Conservation (phyloP, 2,888 invertebrate genomes). For the Scrobipalpa atriplicella region DNA sequence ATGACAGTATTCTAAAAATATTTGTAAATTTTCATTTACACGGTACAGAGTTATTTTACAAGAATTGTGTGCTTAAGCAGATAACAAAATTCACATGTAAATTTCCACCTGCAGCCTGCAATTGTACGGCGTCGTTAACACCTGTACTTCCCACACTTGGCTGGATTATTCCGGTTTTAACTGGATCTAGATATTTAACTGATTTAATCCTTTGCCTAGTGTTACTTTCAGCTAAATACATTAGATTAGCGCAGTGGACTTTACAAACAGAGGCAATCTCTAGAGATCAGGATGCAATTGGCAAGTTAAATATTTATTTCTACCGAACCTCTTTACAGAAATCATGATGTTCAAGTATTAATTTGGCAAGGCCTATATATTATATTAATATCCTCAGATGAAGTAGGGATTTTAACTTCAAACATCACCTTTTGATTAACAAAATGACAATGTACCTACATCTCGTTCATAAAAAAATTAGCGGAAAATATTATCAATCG, state of each 20-base stretch:
- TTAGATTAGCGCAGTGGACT: neutral
- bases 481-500: no score
- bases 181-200: constrained; percentile 2
- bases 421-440: no score
- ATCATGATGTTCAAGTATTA: no score
- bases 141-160: constrained; percentile 5
- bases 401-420: no score
- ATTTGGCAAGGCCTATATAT: no score
- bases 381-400: no score
- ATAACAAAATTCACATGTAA: constrained; percentile 1
- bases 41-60: neutral
- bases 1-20: no score
- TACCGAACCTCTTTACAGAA: no score
- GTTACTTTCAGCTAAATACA: constrained; percentile 17
- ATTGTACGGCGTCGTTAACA: neutral
- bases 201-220: constrained; percentile 18
- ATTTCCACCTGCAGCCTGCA: neutral
- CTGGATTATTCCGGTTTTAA: constrained; percentile 15
- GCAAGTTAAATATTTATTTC: no score
- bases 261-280: neutral
- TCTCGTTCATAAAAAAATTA: no score
- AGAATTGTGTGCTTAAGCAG: neutral
- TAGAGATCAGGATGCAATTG: neutral
- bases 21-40: no score
- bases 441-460: no score